Conservation (phyloP, 2,113 vertebrate species). For the Microcebus ravelobensis region DNA sequence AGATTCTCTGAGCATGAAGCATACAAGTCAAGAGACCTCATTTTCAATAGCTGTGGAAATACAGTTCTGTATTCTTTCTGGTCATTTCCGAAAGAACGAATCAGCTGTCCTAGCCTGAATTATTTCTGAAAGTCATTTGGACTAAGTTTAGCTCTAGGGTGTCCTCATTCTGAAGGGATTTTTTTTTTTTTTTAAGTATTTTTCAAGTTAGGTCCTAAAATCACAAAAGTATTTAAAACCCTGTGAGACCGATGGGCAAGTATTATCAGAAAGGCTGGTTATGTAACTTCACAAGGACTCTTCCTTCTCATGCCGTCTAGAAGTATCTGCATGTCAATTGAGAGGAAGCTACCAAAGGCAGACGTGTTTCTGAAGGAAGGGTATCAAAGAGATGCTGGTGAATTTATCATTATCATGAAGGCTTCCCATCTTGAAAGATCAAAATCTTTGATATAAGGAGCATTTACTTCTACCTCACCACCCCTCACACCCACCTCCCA, state of each 20-base stretch:
- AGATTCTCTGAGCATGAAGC: not conserved
- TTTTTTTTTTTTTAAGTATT: conserved; percentile 49
- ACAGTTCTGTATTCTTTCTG: not conserved
- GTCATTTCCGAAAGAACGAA: conserved; percentile 48
- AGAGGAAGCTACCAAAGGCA: conserved; percentile 28
- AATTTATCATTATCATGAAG: not conserved
- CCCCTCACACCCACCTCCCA: rapidly evolving
- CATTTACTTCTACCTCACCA: conserved; percentile 26
- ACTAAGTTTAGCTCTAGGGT: conserved; percentile 59
- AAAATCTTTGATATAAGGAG: conserved; percentile 44
- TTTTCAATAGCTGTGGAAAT: conserved; percentile 31
- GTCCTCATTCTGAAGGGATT: conserved; percentile 60
- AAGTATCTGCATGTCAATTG: conserved; percentile 2
- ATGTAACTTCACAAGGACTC: conserved; percentile 26
- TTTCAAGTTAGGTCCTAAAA: conserved; percentile 62
- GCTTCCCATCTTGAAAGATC: conserved; percentile 6
- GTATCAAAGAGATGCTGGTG: conserved; percentile 36
- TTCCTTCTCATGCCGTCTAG: conserved; percentile 31
- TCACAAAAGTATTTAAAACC: conserved; percentile 58
- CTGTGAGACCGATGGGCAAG: conserved; percentile 44
- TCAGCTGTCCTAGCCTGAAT: conserved; percentile 19
- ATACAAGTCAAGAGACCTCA: not conserved
- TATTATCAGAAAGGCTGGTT: conserved; percentile 54
- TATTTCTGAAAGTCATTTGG: conserved; percentile 57
- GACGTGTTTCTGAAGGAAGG: not conserved